Base-by-base conservation (phyloP, 64 coral and sea anemone species). In the Pocillopora verrucosa region DNA sequence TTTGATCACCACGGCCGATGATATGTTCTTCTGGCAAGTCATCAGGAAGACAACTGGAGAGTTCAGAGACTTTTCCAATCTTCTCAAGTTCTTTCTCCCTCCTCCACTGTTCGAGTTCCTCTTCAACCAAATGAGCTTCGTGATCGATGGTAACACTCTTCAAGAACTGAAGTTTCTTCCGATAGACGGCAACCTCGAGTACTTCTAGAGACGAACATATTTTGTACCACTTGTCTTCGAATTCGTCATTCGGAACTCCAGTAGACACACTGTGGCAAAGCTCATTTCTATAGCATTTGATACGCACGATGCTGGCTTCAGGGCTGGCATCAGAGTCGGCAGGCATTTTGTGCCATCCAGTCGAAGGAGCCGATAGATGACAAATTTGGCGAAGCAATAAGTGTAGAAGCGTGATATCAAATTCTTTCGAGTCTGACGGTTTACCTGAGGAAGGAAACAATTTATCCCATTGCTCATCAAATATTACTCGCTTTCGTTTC, bases 1-100 rank as follows among this genome's bases (percentile, higher is more conserved):
- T 65, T 11, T 91, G 80, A 11, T 86, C 3, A 51, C 58, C 59
- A 16, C 89, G 80, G 16, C 80, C 89, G 73, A 85, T 34, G 16
- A 91, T 68, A 56, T 6, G 16, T 41, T 84, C 60, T 26, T 86
- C 24, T 15, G 64, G 58, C n/a, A 65, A 5, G 1, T 11, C 34
- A 34, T 75, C 80, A 37, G 89, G 80, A 11, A 91, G 36, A n/a
- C 65, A 34, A 17, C 20, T 73, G 14, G 25, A 17, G 16, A 79
- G 67, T 26, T 13, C 34, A 41, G 16, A 26, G 45, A 1, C 30
- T 14, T 15, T 20, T 16, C 14, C 34, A 9, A 16, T 79, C 15
- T 56, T 56, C 51, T 86, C 35, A 20, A 57, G 10, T 20, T 70
- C 25, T 19, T 69, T 9, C 16, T n/a, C 2, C 34, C 60, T 36